Evolutionary conservation across 2,888 invertebrate species (phyloP).

Genomic region (Ariolimax columbianus): DNA sequence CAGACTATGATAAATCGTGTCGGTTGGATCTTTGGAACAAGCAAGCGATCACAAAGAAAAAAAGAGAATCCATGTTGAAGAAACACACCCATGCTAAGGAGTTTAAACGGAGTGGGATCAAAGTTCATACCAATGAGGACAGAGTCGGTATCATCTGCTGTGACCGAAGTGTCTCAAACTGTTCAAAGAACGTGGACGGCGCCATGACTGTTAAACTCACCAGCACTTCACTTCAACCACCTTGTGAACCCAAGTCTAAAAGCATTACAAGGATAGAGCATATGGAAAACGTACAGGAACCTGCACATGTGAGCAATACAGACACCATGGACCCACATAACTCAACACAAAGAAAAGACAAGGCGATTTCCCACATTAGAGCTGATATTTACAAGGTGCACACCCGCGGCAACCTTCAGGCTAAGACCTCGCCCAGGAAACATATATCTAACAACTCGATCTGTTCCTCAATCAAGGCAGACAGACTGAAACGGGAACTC

Average conservation of each 20-base stretch:
- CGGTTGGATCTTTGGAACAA: not conserved
- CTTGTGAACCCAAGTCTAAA: not conserved
- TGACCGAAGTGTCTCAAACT: not conserved
- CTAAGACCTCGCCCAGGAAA: not conserved
- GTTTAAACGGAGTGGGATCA: too few relatives aligned
- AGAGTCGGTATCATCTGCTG: too few relatives aligned
- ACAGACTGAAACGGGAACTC: not conserved
- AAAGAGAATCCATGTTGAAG: not conserved
- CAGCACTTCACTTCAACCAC: not conserved
- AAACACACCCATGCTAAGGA: not conserved
- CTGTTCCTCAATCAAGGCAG: not conserved
- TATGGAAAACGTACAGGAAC: not conserved
- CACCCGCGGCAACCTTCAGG: not conserved
- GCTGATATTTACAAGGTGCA: not conserved
- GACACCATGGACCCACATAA: not conserved
- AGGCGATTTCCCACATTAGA: not conserved
- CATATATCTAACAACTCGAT: not conserved
- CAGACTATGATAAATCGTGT: not conserved
- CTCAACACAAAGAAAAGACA: not conserved
- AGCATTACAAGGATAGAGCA: not conserved
- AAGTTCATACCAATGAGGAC: too few relatives aligned
- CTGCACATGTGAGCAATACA: not conserved
- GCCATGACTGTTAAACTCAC: not conserved
- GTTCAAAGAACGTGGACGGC: too few relatives aligned
- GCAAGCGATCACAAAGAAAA: too few relatives aligned